Conservation (phyloP, 35 echinoderm and acorn worm species). For the Patiria miniata region DNA sequence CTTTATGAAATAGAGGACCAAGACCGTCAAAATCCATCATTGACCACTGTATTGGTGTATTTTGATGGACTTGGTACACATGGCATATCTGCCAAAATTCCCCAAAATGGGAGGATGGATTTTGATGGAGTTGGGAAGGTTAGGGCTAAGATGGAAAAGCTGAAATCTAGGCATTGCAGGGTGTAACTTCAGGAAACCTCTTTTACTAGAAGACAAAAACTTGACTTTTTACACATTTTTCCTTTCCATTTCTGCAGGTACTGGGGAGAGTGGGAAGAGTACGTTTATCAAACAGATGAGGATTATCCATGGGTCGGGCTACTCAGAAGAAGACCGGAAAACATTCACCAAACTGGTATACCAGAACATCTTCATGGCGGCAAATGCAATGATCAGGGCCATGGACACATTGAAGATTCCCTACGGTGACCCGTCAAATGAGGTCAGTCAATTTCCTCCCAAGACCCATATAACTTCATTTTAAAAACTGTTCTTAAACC, state of each 20-base stretch:
- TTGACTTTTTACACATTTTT: conserved; percentile 16
- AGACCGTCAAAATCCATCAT: too few species aligned
- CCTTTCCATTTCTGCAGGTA: conserved; percentile 68
- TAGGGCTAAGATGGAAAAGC: too few species aligned
- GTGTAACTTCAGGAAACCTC: too few species aligned
- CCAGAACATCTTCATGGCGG: conserved; percentile 99
- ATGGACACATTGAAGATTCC: conserved; percentile 99
- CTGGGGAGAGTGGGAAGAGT: conserved; percentile 98
- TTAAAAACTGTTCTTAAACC: background rate
- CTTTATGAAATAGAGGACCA: too few species aligned
- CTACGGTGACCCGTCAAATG: conserved; percentile 91
- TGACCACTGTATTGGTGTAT: too few species aligned
- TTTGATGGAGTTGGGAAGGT: too few species aligned
- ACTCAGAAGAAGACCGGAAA: conserved; percentile 99
- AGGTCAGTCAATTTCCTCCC: conserved; percentile 57
- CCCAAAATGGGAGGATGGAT: too few species aligned
- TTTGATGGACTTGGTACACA: too few species aligned
- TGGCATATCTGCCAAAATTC: too few species aligned
- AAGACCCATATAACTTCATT: background rate
- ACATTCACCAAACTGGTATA: conserved; percentile 99
- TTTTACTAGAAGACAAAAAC: background rate
- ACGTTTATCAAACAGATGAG: conserved; percentile 99
- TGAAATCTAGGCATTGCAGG: too few species aligned
- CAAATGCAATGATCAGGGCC: conserved; percentile 97
- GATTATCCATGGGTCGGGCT: conserved; percentile 98